Conservation (phyloP, 1,140 invertebrate species). For the Sycophila sp. region DNA sequence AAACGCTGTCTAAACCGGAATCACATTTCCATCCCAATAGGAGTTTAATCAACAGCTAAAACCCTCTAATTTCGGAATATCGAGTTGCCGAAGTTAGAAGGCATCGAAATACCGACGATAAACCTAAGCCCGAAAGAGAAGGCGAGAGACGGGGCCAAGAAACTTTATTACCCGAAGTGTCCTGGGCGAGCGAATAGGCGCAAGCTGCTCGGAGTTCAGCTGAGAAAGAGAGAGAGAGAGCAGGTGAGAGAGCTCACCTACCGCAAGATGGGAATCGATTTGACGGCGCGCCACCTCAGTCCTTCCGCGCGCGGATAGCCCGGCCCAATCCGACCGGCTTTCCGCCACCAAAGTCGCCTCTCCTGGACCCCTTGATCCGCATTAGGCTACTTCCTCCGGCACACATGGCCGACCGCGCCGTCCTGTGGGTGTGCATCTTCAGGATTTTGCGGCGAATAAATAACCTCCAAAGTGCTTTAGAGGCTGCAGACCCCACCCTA, state of each 20-base stretch:
- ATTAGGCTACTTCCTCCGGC: background rate
- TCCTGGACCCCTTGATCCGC: background rate
- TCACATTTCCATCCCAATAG: no score
- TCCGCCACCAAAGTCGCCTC: background rate
- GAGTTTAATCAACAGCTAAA: no score
- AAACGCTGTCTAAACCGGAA: no score
- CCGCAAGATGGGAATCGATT: conserved; percentile 1
- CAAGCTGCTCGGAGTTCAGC: no score
- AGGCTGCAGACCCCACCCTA: no score
- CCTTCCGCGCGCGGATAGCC: background rate
- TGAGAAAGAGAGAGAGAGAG: no score
- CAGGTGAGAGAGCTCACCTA: background rate
- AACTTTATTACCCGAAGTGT: background rate
- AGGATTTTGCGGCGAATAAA: background rate
- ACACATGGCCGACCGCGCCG: background rate
- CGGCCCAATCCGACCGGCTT: background rate
- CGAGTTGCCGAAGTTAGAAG: no score
- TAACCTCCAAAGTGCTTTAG: background rate
- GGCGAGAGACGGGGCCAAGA: background rate
- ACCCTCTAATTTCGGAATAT: no score
- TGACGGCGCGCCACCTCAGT: background rate
- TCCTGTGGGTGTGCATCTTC: background rate
- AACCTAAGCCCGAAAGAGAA: background rate
- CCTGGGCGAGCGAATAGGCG: no score
- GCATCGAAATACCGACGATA: no score